Conservation (phyloP, 2,888 invertebrate species). For the Dinocampus coccinellae region DNA sequence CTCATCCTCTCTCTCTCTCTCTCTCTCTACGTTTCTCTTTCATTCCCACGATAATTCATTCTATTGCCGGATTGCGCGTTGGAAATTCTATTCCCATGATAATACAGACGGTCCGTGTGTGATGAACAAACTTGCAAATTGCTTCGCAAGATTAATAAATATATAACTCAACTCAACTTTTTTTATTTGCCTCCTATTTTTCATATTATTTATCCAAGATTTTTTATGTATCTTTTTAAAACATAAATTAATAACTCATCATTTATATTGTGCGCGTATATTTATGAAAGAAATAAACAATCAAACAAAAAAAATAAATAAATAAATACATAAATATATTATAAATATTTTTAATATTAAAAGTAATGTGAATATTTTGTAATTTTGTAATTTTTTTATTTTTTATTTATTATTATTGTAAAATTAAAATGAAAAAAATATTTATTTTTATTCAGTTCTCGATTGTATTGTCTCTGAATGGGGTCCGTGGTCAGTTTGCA, state of each 20-base stretch:
- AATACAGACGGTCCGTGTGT: slow-evolving; percentile 13
- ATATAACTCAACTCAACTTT: not conserved
- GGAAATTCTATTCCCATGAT: slow-evolving; percentile 37
- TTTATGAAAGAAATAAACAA: too few relatives aligned
- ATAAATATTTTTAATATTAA: too few relatives aligned
- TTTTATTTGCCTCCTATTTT: not conserved
- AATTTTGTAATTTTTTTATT: not conserved
- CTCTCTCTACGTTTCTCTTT: not conserved
- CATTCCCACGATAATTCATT: slow-evolving; percentile 36
- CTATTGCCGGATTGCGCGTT: slow-evolving; percentile 31
- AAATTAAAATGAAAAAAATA: too few relatives aligned
- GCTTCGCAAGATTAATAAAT: slow-evolving; percentile 17
- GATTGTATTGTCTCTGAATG: slow-evolving; percentile 90
- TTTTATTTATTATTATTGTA: not conserved
- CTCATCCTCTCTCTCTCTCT: not conserved
- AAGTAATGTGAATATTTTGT: too few relatives aligned
- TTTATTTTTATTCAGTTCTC: slow-evolving; percentile 77
- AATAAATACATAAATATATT: too few relatives aligned
- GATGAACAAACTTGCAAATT: slow-evolving; percentile 37
- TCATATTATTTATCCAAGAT: not conserved
- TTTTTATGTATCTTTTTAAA: too few relatives aligned
- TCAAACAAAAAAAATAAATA: too few relatives aligned
- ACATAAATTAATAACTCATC: too few relatives aligned
- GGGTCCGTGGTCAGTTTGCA: slow-evolving; percentile 87
- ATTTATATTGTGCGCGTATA: too few relatives aligned